Evolutionary conservation across 2,113 vertebrate species (phyloP).

Genomic region (Salminus brasiliensis): DNA sequence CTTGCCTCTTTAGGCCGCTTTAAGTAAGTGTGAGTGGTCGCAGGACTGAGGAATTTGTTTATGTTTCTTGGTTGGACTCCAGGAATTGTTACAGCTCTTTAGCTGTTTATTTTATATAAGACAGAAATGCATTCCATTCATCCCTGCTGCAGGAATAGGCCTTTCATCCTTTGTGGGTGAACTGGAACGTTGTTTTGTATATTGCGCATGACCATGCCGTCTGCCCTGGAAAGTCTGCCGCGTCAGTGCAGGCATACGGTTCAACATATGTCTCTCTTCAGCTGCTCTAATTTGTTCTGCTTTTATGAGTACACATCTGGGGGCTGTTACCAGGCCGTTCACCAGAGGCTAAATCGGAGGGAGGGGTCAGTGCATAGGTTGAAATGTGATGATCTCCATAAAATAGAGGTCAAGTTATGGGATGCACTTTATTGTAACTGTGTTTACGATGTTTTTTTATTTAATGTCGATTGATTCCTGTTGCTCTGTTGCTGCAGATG

Average conservation of each 20-base stretch:
- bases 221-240: not conserved
- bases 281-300: not conserved
- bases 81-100: conserved; percentile 21
- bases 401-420: not conserved
- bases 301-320: conserved; percentile 27
- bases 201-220: conserved; percentile 7
- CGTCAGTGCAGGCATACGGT: not conserved
- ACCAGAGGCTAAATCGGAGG: not conserved
- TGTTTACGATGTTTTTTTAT: not conserved
- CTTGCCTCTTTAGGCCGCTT: not conserved
- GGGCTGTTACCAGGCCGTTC: conserved; percentile 8
- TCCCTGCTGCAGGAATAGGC: conserved; percentile 11
- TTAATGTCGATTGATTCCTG: not conserved
- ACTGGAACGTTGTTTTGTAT: conserved; percentile 31
- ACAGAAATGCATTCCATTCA: conserved; percentile 33
- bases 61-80: conserved; percentile 23
- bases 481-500: too few relatives aligned
- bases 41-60: conserved; percentile 6
- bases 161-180: conserved; percentile 34
- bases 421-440: not conserved
- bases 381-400: not conserved
- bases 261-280: not conserved
- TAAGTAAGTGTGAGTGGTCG: not conserved
- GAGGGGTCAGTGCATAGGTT: conserved; percentile 2
- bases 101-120: conserved; percentile 38